Evolutionary conservation across 2,888 invertebrate species (phyloP).

Genomic region (Margaritifera margaritifera): DNA sequence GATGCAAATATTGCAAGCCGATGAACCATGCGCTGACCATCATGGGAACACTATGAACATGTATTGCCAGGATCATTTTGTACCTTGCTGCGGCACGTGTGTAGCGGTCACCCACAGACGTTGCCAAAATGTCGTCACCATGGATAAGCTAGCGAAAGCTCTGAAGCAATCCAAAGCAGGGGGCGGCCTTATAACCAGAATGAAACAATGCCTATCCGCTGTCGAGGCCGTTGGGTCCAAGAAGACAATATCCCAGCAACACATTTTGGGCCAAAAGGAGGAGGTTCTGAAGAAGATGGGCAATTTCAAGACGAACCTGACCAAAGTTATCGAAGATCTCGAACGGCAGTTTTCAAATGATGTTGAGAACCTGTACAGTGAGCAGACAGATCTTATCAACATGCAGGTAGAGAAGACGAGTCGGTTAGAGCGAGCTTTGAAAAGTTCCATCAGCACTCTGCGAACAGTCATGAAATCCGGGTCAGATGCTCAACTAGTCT

Average conservation of each 20-base stretch:
- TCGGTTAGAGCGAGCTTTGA: too few relatives aligned
- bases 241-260: conserved; percentile 6
- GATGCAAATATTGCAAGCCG: conserved; percentile 25
- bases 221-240: conserved; percentile 15
- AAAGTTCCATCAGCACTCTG: too few relatives aligned
- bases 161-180: conserved; percentile 27
- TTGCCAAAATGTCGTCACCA: conserved; percentile 30
- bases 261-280: too few relatives aligned
- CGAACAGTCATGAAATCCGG: too few relatives aligned
- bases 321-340: too few relatives aligned
- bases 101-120: conserved; percentile 29
- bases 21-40: conserved; percentile 37
- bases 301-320: too few relatives aligned
- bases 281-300: too few relatives aligned
- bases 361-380: too few relatives aligned
- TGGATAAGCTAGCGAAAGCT: conserved; percentile 25
- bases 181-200: conserved; percentile 21
- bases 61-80: conserved; percentile 37
- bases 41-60: conserved; percentile 33
- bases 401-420: too few relatives aligned
- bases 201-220: conserved; percentile 27
- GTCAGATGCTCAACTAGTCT: too few relatives aligned
- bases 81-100: conserved; percentile 32
- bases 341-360: too few relatives aligned
- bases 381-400: too few relatives aligned